Evolutionary conservation across 2,888 invertebrate species (phyloP), one percentile per base, ranked within the genome.

Genomic region (Synergus laeviventris): DNA sequence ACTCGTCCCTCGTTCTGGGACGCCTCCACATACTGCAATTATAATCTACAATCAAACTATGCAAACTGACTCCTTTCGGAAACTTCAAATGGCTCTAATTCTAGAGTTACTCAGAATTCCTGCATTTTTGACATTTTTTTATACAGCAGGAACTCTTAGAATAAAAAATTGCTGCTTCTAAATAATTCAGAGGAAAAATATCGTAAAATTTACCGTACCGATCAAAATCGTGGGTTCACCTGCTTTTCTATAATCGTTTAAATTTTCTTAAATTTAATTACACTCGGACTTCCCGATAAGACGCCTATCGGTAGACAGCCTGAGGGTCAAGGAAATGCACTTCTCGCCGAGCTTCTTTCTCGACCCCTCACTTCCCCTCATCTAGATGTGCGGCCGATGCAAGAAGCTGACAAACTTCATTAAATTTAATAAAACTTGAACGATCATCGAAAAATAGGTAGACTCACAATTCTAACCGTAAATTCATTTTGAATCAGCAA

Each of bases 1-100:
- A 87, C 86, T 87, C 82, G 82, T 84, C 79, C 82, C 85, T 81
- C 86, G 86, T 81, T 90, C 89, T 84, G 83, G 89, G 84, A 70
- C 87, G 86, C 86, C 87, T 87, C 90, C 90, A 88, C 90, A 88
- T 83, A 91, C 90, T 91, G 88, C 87, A 91, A 91, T 91, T 89
- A 87, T 87, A 88, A 86, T 90, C 90, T 90, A 89, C 80, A 82
- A 88, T 90, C 87, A 90, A 89, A 83, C 83, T 87, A 85, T 82
- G 88, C 81, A 85, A 86, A 84, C 86, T 86, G 85, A 86, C 84
- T 88, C 87, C 82, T 82, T 80, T 77, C 56, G 74, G 77, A 79
- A 74, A 77, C 79, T 75, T 61, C 21, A 31, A 16, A 39, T 18
- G 66, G 56, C 78, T 61, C 4, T 56, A 59, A 56, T 36, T 59